Conservation (phyloP, 1,140 invertebrate species). For the Alviniconcha marisindica region DNA sequence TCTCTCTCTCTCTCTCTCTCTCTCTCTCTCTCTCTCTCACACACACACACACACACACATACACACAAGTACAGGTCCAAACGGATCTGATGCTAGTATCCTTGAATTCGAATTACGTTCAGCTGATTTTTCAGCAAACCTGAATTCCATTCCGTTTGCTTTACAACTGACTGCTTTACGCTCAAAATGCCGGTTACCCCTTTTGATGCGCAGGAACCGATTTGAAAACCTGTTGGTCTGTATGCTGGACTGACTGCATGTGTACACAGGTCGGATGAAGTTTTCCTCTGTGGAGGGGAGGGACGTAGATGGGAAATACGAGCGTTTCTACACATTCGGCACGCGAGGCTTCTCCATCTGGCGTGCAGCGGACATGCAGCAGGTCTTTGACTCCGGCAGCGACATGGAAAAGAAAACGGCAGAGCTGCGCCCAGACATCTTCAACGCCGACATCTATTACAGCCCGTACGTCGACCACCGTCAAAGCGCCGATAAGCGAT, state of each 20-base stretch:
- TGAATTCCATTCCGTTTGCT: too few relatives aligned
- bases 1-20: too few relatives aligned
- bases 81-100: background rate
- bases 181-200: too few relatives aligned
- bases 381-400: conserved; percentile 52
- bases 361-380: conserved; percentile 43
- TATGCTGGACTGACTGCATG: too few relatives aligned
- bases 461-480: background rate
- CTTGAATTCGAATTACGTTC: too few relatives aligned
- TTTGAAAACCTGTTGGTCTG: too few relatives aligned
- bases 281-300: conserved; percentile 31
- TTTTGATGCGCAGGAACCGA: too few relatives aligned
- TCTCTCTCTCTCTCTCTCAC: too few relatives aligned
- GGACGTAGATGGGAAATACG: conserved; percentile 40
- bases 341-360: conserved; percentile 49
- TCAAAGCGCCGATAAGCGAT: background rate
- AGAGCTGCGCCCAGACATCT: conserved; percentile 27
- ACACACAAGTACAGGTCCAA: too few relatives aligned
- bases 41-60: too few relatives aligned
- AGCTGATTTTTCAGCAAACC: too few relatives aligned
- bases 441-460: conserved; percentile 33
- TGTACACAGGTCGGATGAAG: conserved; percentile 12
- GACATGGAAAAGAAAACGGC: conserved; percentile 34
- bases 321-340: conserved; percentile 47
- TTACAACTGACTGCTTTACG: too few relatives aligned